These are phyloP conservation scores for Gadopsis marmoratus DNA, from an alignment of 2,797 vertebrate species.

Conservation along the genomic window DNA sequence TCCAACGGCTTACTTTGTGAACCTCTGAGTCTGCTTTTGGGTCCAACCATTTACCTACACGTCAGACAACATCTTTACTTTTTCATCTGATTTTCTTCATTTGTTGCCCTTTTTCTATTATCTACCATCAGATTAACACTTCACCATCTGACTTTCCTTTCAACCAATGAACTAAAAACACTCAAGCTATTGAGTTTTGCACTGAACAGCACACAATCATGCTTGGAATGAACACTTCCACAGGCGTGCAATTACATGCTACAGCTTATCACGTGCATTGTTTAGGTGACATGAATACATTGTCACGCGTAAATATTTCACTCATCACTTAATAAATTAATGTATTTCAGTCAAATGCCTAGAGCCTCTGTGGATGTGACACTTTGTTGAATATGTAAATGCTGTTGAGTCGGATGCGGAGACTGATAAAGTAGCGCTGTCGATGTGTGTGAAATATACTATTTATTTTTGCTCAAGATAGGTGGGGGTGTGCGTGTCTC, in stretches of 20 bases:
- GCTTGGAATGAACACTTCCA: constrained; percentile 29
- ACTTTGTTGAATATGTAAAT: constrained; percentile 87
- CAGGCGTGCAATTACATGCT: constrained; percentile 35
- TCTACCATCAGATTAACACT: constrained; percentile 5
- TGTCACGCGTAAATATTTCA: constrained; percentile 78
- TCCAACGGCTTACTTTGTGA: too few relatives aligned
- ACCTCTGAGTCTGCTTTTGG: too few relatives aligned
- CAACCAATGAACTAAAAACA: constrained; percentile 40
- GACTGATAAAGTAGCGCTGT: constrained; percentile 82
- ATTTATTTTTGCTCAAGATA: constrained; percentile 44
- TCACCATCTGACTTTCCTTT: not conserved
- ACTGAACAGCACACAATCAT: constrained; percentile 11
- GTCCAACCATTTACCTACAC: too few relatives aligned
- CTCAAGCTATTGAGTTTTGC: constrained; percentile 29
- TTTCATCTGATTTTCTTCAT: not conserved
- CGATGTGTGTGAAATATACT: constrained; percentile 50
- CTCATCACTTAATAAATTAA: constrained; percentile 71
- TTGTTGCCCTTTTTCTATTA: not conserved
- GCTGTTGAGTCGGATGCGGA: constrained; percentile 81
- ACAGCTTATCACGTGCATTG: constrained; percentile 48
- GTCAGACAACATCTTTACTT: not conserved
- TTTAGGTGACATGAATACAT: constrained; percentile 73
- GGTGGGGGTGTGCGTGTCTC: constrained; percentile 51
- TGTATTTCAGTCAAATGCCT: constrained; percentile 68
- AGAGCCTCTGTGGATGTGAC: constrained; percentile 67